Evolutionary conservation across 1,140 invertebrate species (phyloP), one percentile per base, ranked within the genome.

Genomic region (Drosophila grimshawi): DNA sequence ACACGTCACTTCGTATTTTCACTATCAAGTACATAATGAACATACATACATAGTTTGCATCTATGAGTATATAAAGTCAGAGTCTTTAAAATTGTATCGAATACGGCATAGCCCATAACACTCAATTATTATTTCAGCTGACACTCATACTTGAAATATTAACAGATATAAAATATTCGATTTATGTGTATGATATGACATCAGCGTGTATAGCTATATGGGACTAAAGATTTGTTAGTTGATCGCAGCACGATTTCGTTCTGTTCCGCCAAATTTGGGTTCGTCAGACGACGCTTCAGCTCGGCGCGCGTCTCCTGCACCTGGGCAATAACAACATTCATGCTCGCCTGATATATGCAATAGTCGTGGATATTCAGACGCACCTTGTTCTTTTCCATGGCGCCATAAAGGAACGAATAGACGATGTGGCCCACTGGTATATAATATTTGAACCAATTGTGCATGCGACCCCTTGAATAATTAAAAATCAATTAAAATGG

Each of bases 401-500:
- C 67, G 8, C 90, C 90, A 56, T 89, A 92, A 0, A 92, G 55
- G 55, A 67, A 90, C 1, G 90, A 90, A 51, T 91, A 92, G 10
- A 83, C 79, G 10, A 92, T 81, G 41, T 90, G 64, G 10, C 76
- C 78, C 19, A 91, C 83, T 2, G 90, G 90, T 37, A 90, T 62
- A 62, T 91, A 92, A 48, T 80, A 92, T 35, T 92, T 91, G 8
- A 92, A 76, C 75, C 80, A 86, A 53, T 86, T 90, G 11, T 81
- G 65, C 5, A 52, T 37, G 3, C 80, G 81, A 19, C 19, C 53
- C 0, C 85, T 82, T 19, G 2, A 66, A 46, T 8, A 41, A 48
- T 11, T 39, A 10, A 27, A 7, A 48, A 19, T 8, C 4, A 33
- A 30, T 35, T 33, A 19, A 63, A 45, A 55, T 1, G 0, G 7